Conservation (phyloP, 2,797 vertebrate species). For the Microctenopoma stevenorrisi region DNA sequence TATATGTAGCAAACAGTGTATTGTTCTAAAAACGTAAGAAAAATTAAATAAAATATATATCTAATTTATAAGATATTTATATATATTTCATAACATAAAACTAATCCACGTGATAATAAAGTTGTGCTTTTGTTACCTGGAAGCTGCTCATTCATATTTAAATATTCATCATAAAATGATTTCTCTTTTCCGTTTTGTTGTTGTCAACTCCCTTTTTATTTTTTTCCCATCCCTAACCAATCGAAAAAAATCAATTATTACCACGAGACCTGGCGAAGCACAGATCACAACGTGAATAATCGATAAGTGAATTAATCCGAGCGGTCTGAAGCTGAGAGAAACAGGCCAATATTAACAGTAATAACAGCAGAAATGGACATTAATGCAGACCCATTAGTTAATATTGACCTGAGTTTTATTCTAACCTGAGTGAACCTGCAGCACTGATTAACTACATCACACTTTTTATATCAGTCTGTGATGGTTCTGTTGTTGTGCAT, state of each 20-base stretch:
- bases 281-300: constrained; percentile 68
- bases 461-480: too few species aligned
- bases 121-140: not conserved
- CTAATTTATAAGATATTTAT: not conserved
- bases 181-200: constrained; percentile 9
- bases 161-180: constrained; percentile 4
- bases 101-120: not conserved
- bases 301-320: constrained; percentile 67
- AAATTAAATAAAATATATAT: not conserved
- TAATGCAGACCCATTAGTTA: constrained; percentile 15
- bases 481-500: too few species aligned
- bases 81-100: not conserved
- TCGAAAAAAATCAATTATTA: constrained; percentile 75
- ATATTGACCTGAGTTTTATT: constrained; percentile 1
- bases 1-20: not conserved
- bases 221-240: constrained; percentile 52
- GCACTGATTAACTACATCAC: not conserved
- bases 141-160: not conserved
- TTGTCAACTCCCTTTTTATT: constrained; percentile 48
- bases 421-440: constrained; percentile 18
- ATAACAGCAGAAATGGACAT: constrained; percentile 27
- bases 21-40: not conserved
- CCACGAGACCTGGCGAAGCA: constrained; percentile 49
- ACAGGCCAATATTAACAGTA: constrained; percentile 14
- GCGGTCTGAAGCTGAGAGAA: constrained; percentile 23